Evolutionary conservation across 1,140 invertebrate species (phyloP).

Genomic region (Apis mellifera): DNA sequence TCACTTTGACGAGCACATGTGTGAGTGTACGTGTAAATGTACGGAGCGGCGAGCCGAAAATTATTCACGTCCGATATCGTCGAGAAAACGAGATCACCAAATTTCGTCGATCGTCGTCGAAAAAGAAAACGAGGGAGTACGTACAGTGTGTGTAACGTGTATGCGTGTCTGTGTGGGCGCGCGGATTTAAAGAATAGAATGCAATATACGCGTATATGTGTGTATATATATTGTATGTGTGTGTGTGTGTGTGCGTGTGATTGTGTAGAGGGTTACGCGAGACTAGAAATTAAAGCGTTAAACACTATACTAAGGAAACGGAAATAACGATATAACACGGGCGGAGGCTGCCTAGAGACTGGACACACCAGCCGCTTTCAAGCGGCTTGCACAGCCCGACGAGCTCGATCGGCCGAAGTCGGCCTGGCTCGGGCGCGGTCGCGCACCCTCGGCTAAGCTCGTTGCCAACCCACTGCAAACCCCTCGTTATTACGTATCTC

Average conservation of each 20-base stretch:
- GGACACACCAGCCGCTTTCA: conserved; percentile 44
- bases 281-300: conserved; percentile 73
- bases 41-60: background rate
- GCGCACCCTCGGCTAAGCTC: conserved; percentile 36
- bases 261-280: conserved; percentile 48
- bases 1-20: conserved; percentile 39
- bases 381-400: conserved; percentile 36
- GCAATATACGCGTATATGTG: background rate
- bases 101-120: conserved; percentile 12
- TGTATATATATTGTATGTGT: background rate
- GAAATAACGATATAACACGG: conserved; percentile 77
- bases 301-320: conserved; percentile 79
- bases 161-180: background rate
- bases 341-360: conserved; percentile 79
- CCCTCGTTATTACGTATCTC: conserved; percentile 38
- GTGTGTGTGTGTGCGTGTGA: background rate
- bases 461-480: conserved; percentile 22
- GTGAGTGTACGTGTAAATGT: background rate
- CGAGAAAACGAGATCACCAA: conserved; percentile 7
- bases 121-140: background rate
- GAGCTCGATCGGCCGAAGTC: conserved; percentile 14
- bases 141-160: background rate
- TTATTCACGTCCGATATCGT: conserved; percentile 10
- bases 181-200: background rate
- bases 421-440: conserved; percentile 41